Evolutionary conservation across 2,113 vertebrate species (phyloP).

Genomic region (Macrotus californicus): DNA sequence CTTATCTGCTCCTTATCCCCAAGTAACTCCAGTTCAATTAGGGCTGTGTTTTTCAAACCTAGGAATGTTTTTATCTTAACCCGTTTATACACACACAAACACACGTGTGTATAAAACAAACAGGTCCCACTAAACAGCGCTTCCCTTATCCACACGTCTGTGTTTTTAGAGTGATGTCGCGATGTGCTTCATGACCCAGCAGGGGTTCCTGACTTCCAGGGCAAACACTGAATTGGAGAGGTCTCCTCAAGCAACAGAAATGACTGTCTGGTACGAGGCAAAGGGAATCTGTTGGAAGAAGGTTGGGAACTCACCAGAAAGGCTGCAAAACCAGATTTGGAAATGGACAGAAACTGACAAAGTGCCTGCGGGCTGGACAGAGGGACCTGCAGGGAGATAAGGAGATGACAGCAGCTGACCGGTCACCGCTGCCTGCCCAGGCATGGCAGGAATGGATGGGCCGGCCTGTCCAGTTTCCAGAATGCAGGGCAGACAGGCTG

Average conservation of each 20-base stretch:
- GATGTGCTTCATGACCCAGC: background rate
- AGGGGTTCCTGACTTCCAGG: background rate
- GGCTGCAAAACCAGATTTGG: background rate
- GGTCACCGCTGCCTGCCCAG: background rate
- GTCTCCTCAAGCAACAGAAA: background rate
- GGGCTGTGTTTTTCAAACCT: background rate
- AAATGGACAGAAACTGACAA: background rate
- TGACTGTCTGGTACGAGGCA: background rate
- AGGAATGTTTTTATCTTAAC: conserved; percentile 22
- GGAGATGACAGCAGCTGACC: background rate
- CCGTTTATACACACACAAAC: background rate
- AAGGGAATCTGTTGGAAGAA: background rate
- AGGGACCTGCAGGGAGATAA: background rate
- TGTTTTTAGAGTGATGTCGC: background rate
- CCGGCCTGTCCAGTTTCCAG: background rate
- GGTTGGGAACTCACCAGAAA: background rate
- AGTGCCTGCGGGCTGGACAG: background rate
- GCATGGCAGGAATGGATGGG: background rate
- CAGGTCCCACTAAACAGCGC: background rate
- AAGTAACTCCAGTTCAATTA: background rate
- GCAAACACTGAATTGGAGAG: background rate
- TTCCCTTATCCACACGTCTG: background rate
- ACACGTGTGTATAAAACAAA: background rate
- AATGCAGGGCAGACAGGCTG: background rate
- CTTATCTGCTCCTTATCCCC: background rate